Evolutionary conservation across 2,113 vertebrate genomes (phyloP).

Genomic region (Potamarius usumacintae): DNA sequence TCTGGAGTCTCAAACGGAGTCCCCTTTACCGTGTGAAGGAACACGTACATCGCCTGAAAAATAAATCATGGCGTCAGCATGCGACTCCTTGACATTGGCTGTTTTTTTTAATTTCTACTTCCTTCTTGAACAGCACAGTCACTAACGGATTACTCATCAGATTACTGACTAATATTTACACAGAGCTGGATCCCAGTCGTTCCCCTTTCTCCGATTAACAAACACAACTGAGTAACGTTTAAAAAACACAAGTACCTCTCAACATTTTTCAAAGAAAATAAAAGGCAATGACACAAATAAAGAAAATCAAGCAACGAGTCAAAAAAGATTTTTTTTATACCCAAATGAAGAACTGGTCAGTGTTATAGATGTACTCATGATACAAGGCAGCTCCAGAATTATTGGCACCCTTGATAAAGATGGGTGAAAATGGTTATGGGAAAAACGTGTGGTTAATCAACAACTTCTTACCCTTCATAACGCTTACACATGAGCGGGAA

Average conservation of each 20-base stretch:
- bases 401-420: neutral
- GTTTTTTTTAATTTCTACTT: neutral
- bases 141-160: neutral
- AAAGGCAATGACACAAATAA: too few relatives aligned
- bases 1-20: slow-evolving; percentile 93
- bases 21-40: slow-evolving; percentile 90
- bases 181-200: neutral
- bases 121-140: neutral
- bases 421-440: neutral
- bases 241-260: neutral
- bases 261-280: too few relatives aligned
- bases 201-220: neutral
- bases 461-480: neutral
- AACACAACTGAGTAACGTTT: neutral
- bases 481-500: too few relatives aligned
- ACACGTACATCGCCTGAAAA: slow-evolving; percentile 87
- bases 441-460: neutral
- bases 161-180: neutral
- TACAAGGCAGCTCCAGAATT: neutral
- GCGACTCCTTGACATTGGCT: neutral
- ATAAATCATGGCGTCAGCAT: neutral
- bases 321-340: neutral
- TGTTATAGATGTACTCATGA: neutral
- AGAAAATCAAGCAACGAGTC: neutral
- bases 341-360: neutral